Evolutionary conservation across 2,113 vertebrate genomes (phyloP).

Genomic region (Garra rufa): DNA sequence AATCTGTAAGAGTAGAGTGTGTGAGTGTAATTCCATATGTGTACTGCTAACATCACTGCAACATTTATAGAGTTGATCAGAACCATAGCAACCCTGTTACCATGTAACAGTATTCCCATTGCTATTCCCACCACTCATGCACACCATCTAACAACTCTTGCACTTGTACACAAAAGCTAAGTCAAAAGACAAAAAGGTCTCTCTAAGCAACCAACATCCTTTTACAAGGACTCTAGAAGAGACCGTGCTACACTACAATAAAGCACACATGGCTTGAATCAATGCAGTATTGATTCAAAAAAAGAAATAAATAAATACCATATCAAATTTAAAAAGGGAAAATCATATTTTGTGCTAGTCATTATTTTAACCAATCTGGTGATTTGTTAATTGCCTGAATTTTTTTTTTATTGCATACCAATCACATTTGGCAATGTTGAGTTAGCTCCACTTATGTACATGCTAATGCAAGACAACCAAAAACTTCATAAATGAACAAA

Average conservation of each 20-base stretch:
- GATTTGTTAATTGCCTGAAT: no score
- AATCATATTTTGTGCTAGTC: no score
- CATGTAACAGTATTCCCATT: slow-evolving; percentile 25
- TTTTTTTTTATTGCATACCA: no score
- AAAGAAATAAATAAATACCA: background rate
- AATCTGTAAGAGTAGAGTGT: background rate
- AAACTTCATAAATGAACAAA: no score
- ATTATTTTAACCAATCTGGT: no score
- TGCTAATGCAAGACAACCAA: no score
- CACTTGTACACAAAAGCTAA: background rate
- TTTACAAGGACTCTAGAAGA: background rate
- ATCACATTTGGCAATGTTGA: no score
- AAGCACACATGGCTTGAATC: background rate
- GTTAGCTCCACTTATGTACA: no score
- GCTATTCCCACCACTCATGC: background rate
- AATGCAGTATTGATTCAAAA: background rate
- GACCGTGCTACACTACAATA: slow-evolving; percentile 10
- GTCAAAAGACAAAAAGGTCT: background rate
- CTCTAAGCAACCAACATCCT: background rate
- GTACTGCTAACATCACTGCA: slow-evolving; percentile 1
- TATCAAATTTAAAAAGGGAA: no score
- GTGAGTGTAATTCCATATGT: slow-evolving; percentile 21
- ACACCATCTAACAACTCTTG: background rate
- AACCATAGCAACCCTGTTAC: slow-evolving; percentile 28
- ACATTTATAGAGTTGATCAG: slow-evolving; percentile 34